Evolutionary conservation across 2,113 vertebrate genomes (phyloP).

Genomic region (Propithecus coquereli): DNA sequence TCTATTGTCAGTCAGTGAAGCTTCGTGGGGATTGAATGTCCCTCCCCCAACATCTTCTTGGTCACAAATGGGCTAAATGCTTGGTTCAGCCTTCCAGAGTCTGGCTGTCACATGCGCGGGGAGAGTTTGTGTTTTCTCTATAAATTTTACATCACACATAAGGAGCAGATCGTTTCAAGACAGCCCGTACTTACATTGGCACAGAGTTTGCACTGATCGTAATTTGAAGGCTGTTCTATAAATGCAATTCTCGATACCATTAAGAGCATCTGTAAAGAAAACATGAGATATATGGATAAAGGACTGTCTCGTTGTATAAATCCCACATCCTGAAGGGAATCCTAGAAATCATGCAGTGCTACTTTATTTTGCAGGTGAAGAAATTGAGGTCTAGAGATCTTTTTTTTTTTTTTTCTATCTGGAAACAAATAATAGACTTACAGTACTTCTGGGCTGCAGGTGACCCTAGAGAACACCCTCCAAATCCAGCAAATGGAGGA

Average conservation of each 20-base stretch:
- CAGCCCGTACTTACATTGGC: slow-evolving; percentile 83
- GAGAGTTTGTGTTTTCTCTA: background rate
- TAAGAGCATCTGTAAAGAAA: slow-evolving; percentile 80
- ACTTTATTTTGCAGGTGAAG: background rate
- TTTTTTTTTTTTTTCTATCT: background rate
- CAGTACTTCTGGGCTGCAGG: background rate
- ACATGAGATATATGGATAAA: slow-evolving; percentile 22
- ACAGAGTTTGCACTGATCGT: slow-evolving; percentile 85
- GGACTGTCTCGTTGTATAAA: background rate
- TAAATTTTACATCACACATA: background rate
- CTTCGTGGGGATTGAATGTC: background rate
- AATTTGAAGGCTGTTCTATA: slow-evolving; percentile 90
- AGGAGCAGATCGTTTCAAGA: background rate
- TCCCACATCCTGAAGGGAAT: background rate
- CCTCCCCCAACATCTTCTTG: background rate
- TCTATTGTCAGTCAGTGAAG: background rate
- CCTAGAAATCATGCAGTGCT: background rate
- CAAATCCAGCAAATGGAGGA: background rate
- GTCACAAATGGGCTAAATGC: background rate
- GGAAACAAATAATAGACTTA: background rate
- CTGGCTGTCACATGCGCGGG: background rate
- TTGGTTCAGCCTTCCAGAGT: background rate
- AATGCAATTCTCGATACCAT: slow-evolving; percentile 78
- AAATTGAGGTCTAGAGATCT: background rate
- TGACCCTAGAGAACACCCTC: background rate